A percentile compares a stretch with the other conserved stretches of the same genome.
Evolutionary conservation across 2,888 invertebrate species (phyloP).

Genomic region (Zhuqinia jingwanae): DNA sequence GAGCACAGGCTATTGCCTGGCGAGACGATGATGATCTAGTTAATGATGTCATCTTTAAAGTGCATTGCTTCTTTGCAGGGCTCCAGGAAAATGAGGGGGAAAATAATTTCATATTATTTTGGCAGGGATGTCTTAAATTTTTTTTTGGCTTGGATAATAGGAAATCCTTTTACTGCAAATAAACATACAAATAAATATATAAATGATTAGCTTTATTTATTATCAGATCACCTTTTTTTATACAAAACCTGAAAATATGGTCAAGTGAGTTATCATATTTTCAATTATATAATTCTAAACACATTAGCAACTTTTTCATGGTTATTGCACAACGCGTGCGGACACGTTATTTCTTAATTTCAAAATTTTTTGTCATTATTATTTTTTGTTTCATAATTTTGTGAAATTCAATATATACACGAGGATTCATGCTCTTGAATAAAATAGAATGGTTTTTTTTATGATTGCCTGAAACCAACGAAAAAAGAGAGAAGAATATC

Average conservation of each 20-base stretch:
- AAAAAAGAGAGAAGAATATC: too few species aligned
- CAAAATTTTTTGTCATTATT: too few species aligned
- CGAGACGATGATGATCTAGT: conserved; percentile 19
- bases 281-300: neutral
- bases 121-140: neutral
- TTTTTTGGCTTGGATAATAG: conserved; percentile 38
- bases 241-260: too few species aligned
- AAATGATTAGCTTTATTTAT: neutral
- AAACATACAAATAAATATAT: neutral
- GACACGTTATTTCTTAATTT: too few species aligned
- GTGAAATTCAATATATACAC: too few species aligned
- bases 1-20: conserved; percentile 47
- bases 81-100: conserved; percentile 21
- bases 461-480: too few species aligned
- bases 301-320: neutral
- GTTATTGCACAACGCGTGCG: too few species aligned
- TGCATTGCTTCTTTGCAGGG: conserved; percentile 31
- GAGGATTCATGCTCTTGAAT: too few species aligned
- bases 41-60: conserved; percentile 18
- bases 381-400: too few species aligned
- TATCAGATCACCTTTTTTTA: neutral
- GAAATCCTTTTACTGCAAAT: conserved; percentile 46
- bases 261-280: neutral
- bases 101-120: conserved; percentile 37
- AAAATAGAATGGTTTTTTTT: too few species aligned